These are phyloP conservation scores for Chiloscyllium plagiosum DNA, from an alignment of 2,113 vertebrate species.

Conservation along the genomic window DNA sequence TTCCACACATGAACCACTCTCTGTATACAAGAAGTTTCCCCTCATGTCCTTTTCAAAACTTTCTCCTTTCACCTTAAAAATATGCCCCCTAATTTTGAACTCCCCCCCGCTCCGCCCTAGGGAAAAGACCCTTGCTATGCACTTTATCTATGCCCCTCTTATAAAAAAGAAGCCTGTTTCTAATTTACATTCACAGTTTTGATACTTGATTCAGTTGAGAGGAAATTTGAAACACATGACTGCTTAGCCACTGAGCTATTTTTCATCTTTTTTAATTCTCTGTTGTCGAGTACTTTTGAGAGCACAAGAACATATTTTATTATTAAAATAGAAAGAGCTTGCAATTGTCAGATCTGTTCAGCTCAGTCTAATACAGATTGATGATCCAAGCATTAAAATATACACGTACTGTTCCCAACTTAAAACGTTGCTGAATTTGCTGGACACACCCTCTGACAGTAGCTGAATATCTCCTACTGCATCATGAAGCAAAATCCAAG, in stretches of 20 bases:
- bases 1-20: too few relatives aligned
- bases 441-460: background rate
- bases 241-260: constrained; percentile 30
- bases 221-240: constrained; percentile 31
- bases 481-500: background rate
- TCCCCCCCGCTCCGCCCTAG: too few relatives aligned
- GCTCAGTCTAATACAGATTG: background rate
- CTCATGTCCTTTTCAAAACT: too few relatives aligned
- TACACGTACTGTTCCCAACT: background rate
- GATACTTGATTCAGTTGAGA: constrained; percentile 25
- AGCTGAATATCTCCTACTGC: background rate
- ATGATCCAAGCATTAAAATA: background rate
- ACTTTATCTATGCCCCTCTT: too few relatives aligned
- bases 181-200: constrained; percentile 16
- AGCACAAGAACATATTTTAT: background rate
- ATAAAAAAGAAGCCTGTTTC: constrained; percentile 18
- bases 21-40: too few relatives aligned
- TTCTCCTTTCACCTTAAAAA: too few relatives aligned
- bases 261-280: constrained; percentile 25
- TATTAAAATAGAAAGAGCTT: constrained; percentile 28
- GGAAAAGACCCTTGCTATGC: too few relatives aligned
- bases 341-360: constrained; percentile 2
- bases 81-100: too few relatives aligned
- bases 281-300: constrained; percentile 8
- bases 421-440: background rate